A percentile compares a stretch with the other conserved stretches of the same genome.
phyloP scores from a whole-genome alignment of 2,113 vertebrate genomes.

The Pyrgilauda ruficollis region DNA sequence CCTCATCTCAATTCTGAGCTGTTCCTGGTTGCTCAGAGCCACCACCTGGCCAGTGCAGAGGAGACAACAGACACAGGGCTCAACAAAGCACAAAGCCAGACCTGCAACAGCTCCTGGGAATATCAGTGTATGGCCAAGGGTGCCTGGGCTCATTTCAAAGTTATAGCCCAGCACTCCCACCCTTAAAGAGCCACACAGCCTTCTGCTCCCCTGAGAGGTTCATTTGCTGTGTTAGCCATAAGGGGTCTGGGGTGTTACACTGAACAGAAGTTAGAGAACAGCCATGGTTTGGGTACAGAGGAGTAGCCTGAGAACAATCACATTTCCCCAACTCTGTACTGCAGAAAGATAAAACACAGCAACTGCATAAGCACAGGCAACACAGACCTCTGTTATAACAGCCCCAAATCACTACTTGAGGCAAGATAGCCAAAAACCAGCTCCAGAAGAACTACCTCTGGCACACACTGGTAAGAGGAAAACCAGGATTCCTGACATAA shows the following conservation, averaged over 20 bases:
- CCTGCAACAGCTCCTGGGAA: not conserved
- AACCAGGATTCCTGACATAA: not conserved
- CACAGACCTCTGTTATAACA: not conserved
- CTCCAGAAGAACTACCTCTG: not conserved
- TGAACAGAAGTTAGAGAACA: not conserved
- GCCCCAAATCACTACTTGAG: not conserved
- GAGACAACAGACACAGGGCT: not conserved
- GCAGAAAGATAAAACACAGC: not conserved
- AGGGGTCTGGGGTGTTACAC: not conserved
- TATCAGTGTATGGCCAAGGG: not conserved
- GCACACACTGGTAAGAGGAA: not conserved
- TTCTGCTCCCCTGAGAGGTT: not conserved
- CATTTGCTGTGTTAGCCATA: not conserved
- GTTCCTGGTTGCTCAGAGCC: constrained; percentile 46
- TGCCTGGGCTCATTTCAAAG: not conserved
- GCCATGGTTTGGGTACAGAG: not conserved
- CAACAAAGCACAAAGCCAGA: not conserved
- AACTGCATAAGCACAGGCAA: not conserved
- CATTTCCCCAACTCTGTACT: not conserved
- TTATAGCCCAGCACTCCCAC: not conserved
- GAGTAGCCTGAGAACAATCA: not conserved
- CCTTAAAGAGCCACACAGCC: not conserved
- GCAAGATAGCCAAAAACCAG: not conserved
- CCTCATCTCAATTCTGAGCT: not conserved
- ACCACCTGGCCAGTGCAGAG: constrained; percentile 56